Base-by-base conservation (phyloP, 1,140 invertebrate genomes). In the Triops cancriformis region DNA sequence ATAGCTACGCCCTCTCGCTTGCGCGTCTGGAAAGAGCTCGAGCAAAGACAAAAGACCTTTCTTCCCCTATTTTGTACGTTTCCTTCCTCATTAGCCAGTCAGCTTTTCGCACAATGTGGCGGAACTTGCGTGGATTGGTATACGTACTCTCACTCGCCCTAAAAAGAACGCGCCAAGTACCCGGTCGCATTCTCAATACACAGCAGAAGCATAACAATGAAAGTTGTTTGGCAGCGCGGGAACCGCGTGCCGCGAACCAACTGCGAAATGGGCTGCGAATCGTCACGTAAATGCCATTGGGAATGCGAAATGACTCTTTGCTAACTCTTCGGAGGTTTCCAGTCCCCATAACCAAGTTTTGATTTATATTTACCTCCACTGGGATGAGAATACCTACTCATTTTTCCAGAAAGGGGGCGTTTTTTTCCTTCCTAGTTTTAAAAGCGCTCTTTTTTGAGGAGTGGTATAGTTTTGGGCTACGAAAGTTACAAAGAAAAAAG, bases 51-150 rank as follows among this genome's bases (percentile, higher is more conserved):
- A 64, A 64, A 64, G 51, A 18, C 51, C n/a, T 1, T 64, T 64
- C 18, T 18, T 64, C 18, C 51, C 23, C 14, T 64, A 6, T 23
- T 64, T 23, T 51, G 12, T 18, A 18, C 51, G 18, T 23, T 23
- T 64, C 51, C 51, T 72, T 26, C 23, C 26, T 79, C 12, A 18
- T 72, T 27, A 26, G 42, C 10, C 42, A 77, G 27, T 73, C 77
- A 64, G 45, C 74, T 26, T 79, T 43, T 31, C 43, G n/a, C 42
- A 43, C 27, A 27, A 27, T 72, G 45, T 12, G n/a, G n/a, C 10
- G 26, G n/a, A 26, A 28, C 78, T 27, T 41, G 26, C 23, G 26
- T 45, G 73, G 26, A 76, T 14, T 41, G 18, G 14, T 72, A n/a
- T n/a, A n/a, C 31, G 31, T 4, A 7, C 31, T 4, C 7, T n/a